Conservation (phyloP, 2,113 vertebrate species). For the Chaenogobius annularis region DNA sequence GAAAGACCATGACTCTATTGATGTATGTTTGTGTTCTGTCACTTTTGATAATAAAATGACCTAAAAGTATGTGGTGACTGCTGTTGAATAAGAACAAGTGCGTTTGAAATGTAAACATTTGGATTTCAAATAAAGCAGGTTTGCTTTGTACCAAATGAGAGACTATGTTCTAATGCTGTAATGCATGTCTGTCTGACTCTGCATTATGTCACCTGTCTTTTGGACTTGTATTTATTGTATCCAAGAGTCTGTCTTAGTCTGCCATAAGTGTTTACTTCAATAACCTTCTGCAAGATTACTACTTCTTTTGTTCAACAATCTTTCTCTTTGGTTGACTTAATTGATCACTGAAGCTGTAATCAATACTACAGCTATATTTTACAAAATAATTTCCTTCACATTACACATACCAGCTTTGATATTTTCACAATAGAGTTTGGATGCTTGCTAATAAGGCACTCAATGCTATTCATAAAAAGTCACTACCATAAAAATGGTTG, state of each 20-base stretch:
- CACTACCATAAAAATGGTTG: neutral
- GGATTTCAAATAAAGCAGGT: conserved; percentile 29
- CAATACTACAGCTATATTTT: neutral
- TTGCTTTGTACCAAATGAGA: conserved; percentile 43
- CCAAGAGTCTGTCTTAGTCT: conserved; percentile 47
- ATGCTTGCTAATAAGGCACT: conserved; percentile 19
- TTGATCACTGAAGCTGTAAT: neutral
- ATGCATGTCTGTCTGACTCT: conserved; percentile 46
- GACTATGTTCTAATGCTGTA: conserved; percentile 9
- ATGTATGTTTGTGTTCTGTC: conserved; percentile 77
- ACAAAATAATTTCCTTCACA: neutral
- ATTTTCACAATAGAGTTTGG: conserved; percentile 23
- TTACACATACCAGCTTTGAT: neutral
- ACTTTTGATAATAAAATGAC: conserved; percentile 80
- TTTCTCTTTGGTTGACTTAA: conserved; percentile 34
- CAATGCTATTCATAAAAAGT: conserved; percentile 19
- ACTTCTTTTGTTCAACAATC: conserved; percentile 12
- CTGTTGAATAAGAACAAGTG: conserved; percentile 59
- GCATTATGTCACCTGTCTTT: conserved; percentile 33
- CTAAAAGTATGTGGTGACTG: conserved; percentile 72
- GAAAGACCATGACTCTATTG: conserved; percentile 76
- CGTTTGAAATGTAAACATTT: conserved; percentile 47
- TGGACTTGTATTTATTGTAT: conserved; percentile 40
- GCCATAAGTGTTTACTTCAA: conserved; percentile 61
- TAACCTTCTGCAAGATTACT: conserved; percentile 49